These are phyloP conservation scores for Micronycteris hirsuta DNA, from an alignment of 2,113 vertebrate genomes.

Conservation along the genomic window DNA sequence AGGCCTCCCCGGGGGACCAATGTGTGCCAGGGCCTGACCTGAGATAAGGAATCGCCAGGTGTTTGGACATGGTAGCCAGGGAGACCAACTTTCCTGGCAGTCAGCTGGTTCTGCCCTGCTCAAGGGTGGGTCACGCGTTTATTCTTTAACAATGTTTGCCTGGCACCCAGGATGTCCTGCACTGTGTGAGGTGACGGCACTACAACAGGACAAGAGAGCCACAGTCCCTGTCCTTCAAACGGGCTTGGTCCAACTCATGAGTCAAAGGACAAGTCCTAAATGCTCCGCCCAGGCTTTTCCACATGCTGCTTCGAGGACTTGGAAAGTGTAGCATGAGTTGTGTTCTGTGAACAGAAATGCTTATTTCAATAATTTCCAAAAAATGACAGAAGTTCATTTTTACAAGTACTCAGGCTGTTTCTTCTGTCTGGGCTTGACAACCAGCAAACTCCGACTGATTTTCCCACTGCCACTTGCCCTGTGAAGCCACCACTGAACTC, in stretches of 20 bases:
- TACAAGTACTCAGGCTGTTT: background rate
- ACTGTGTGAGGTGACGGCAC: too few species aligned
- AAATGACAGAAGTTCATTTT: background rate
- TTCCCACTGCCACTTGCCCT: background rate
- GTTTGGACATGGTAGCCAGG: background rate
- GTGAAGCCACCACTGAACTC: background rate
- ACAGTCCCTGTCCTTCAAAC: background rate
- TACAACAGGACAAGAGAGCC: background rate
- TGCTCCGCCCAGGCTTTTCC: background rate
- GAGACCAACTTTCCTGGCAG: background rate
- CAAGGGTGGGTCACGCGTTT: accelerated
- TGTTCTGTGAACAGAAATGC: background rate
- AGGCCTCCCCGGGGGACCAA: too few species aligned
- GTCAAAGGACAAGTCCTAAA: background rate
- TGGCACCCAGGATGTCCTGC: background rate
- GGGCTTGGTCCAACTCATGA: background rate
- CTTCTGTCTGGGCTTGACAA: background rate
- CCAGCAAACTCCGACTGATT: too few species aligned
- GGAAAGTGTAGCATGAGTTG: background rate
- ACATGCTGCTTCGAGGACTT: background rate
- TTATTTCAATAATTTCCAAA: background rate
- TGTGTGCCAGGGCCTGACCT: background rate
- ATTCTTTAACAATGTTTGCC: background rate
- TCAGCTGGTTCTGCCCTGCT: background rate
- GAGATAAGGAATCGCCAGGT: background rate